Conservation (phyloP, 2,888 invertebrate genomes). For the Acronicta aceris region DNA sequence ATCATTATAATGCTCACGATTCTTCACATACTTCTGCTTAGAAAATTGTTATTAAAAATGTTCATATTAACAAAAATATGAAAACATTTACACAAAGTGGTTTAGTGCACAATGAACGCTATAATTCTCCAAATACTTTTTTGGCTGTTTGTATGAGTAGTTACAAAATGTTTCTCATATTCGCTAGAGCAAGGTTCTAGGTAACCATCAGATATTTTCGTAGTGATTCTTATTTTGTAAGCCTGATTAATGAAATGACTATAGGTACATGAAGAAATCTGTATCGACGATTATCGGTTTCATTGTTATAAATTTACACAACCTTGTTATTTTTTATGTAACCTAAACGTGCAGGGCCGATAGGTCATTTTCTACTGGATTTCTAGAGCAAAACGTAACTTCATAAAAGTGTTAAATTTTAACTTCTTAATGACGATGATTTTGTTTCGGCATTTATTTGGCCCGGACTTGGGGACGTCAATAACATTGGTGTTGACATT, state of each 20-base stretch:
- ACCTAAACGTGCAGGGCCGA: conserved; percentile 35
- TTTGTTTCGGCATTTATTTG: too few species aligned
- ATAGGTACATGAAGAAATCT: conserved; percentile 18
- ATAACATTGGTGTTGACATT: too few species aligned
- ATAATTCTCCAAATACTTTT: conserved; percentile 8
- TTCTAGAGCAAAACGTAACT: conserved; percentile 37
- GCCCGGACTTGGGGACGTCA: too few species aligned
- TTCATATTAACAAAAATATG: background rate
- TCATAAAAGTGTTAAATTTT: conserved; percentile 20
- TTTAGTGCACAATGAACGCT: background rate
- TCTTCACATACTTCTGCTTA: conserved; percentile 15
- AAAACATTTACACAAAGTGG: conserved; percentile 3
- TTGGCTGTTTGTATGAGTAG: conserved; percentile 7
- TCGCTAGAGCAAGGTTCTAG: conserved; percentile 18
- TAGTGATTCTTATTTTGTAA: conserved; percentile 20
- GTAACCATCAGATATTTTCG: conserved; percentile 4
- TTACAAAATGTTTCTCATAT: conserved; percentile 4
- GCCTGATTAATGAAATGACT: too few species aligned
- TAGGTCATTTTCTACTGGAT: conserved; percentile 66
- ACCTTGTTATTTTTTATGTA: conserved; percentile 45
- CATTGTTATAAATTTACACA: conserved; percentile 30
- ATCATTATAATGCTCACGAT: conserved; percentile 24
- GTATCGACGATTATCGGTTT: conserved; percentile 23
- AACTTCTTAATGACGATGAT: too few species aligned
- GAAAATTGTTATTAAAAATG: conserved; percentile 17